Percentiles rank a stretch among this genome's conserved stretches.
These are phyloP conservation scores for Micrasema minimum DNA, from an alignment of 1,140 invertebrate species.

Conservation along the genomic window DNA sequence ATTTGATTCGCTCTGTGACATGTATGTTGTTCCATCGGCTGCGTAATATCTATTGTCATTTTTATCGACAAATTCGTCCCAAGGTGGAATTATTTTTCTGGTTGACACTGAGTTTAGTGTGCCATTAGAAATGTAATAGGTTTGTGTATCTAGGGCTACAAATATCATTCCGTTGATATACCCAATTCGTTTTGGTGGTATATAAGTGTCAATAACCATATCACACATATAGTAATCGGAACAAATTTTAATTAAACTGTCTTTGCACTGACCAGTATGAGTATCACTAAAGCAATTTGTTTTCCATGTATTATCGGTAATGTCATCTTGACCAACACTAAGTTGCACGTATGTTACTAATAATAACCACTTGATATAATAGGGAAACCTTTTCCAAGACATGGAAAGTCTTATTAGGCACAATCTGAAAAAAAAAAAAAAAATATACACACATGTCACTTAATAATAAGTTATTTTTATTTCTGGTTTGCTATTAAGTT, in stretches of 20 bases:
- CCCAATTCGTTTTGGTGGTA: constrained; percentile 16
- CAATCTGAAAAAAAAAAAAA: no score
- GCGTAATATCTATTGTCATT: constrained; percentile 29
- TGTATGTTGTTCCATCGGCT: constrained; percentile 25
- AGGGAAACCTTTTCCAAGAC: no score
- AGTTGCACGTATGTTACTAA: no score
- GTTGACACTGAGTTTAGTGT: neutral
- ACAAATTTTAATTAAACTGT: constrained; percentile 18
- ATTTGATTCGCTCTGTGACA: constrained; percentile 8
- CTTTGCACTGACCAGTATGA: constrained; percentile 16
- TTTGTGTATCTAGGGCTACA: neutral
- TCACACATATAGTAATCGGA: constrained; percentile 22
- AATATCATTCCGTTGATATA: neutral
- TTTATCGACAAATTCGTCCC: constrained; percentile 33
- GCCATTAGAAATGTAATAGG: neutral
- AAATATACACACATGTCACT: no score
- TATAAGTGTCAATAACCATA: constrained; percentile 1
- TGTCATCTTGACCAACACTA: no score
- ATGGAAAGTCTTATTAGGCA: no score
- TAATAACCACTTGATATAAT: no score
- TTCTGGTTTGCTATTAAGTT: no score
- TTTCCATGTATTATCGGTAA: constrained; percentile 8
- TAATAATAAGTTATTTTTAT: no score
- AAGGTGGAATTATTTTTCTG: constrained; percentile 5
- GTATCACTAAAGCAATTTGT: constrained; percentile 19